Base-by-base conservation (phyloP, 2,888 invertebrate genomes). In the Polyploca ridens region DNA sequence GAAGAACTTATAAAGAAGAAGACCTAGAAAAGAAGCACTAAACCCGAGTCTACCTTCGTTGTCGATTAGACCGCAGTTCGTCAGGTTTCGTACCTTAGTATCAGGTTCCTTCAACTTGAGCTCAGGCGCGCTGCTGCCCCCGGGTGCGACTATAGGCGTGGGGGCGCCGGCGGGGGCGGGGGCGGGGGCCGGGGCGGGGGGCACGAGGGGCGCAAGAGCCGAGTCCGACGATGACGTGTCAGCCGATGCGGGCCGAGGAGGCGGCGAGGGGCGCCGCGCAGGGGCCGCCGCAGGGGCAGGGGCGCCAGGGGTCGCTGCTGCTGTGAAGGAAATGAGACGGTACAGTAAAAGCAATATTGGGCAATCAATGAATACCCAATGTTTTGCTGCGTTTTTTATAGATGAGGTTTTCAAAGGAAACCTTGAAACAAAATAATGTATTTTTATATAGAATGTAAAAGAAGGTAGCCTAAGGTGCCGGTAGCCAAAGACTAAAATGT, bases 211-310 rank as follows among this genome's bases (percentile, higher is more conserved):
- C 66, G 94, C 87, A 79, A 93, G 93, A 73, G 93, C 89, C 2
- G 93, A 90, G 88, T 93, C 92, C 68, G 95, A 94, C 66, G 95
- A 93, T 58, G 95, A 94, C 27, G 95, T 95, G 83, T 95, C 95
- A 49, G 94, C 94, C 58, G 94, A 95, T 64, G 94, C 90, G 65
- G 90, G 93, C 68, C 93, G 86, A 67, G 92, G 90, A 70, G 90
- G 94, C 57, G 90, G 94, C 67, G 90, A 91, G n/a, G 88, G 75
- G 2, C 88, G 84, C 0, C 90, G 89, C 33, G 69, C 68, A 5
- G 75, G 63, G 10, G 83, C 69, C 2, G 77, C 71, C 1, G 82
- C 73, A 3, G 72, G 68, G 16, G 77, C 76, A 6, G 84, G 6
- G 14, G n/a, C 76, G 13, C 59, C 35, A 0, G 16, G n/a, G 11